Conservation (phyloP, 1,140 invertebrate species). For the Nebria ingens region DNA sequence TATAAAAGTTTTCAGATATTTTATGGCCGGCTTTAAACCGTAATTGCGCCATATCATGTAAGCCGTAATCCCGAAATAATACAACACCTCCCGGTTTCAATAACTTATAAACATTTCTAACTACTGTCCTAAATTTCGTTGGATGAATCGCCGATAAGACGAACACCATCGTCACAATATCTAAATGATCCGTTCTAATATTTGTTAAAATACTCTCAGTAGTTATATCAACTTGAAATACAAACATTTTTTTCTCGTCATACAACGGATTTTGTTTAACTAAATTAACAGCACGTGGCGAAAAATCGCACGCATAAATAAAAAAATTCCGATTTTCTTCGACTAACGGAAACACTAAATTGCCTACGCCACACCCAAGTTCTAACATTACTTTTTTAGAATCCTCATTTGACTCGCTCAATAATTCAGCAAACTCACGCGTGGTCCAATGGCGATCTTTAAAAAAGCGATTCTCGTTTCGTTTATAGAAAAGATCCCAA, state of each 20-base stretch:
- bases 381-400: constrained; percentile 53
- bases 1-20: constrained; percentile 90
- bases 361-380: constrained; percentile 95
- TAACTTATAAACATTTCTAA: constrained; percentile 57
- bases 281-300: constrained; percentile 78
- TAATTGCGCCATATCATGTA: constrained; percentile 96
- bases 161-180: constrained; percentile 90
- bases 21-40: constrained; percentile 88
- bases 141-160: constrained; percentile 92
- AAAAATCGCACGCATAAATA: constrained; percentile 92
- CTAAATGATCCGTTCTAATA: constrained; percentile 46
- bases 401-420: constrained; percentile 30
- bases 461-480: constrained; percentile 86
- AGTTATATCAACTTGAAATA: constrained; percentile 67
- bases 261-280: constrained; percentile 61
- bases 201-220: constrained; percentile 47
- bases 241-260: constrained; percentile 51
- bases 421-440: constrained; percentile 83
- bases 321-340: constrained; percentile 63
- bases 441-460: constrained; percentile 97
- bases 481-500: constrained; percentile 98
- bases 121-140: constrained; percentile 58
- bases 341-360: constrained; percentile 88
- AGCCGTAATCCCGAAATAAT: constrained; percentile 91
- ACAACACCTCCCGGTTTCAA: constrained; percentile 74